A percentile compares a stretch with the other conserved stretches of the same genome.
Conservation (phyloP, 2,797 vertebrate species). For the Paguma larvata region DNA sequence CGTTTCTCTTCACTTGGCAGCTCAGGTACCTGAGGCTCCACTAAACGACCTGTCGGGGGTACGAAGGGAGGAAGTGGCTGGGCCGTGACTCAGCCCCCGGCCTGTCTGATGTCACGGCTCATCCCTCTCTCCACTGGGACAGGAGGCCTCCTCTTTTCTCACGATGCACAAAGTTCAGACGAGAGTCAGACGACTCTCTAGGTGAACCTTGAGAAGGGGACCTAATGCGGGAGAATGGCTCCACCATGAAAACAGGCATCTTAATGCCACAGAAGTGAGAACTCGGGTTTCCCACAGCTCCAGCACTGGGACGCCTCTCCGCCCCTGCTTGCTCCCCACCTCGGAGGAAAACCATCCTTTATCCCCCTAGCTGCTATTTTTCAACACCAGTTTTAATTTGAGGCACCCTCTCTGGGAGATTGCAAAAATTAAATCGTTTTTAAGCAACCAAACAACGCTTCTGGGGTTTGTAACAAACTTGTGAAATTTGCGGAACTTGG, state of each 20-base stretch:
- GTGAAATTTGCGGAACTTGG: constrained; percentile 84
- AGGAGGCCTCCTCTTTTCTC: background rate
- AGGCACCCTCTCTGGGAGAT: constrained; percentile 57
- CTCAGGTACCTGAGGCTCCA: background rate
- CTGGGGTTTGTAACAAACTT: constrained; percentile 81
- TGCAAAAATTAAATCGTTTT: constrained; percentile 86
- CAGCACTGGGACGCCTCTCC: background rate
- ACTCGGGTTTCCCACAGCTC: too few species aligned
- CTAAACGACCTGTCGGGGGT: background rate
- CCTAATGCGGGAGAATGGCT: background rate
- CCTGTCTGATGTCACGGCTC: too few species aligned
- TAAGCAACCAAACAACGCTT: constrained; percentile 81
- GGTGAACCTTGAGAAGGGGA: background rate
- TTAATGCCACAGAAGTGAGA: fast-evolving
- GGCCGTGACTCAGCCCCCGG: background rate
- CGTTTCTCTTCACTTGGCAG: background rate
- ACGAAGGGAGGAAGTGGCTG: background rate
- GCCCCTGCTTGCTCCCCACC: background rate
- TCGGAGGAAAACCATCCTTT: background rate
- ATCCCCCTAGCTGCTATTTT: background rate
- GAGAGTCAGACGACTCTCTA: background rate
- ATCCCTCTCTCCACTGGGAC: fast-evolving
- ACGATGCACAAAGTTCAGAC: fast-evolving
- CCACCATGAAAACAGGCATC: fast-evolving
- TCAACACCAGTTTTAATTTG: constrained; percentile 48